Evolutionary conservation across 2,797 vertebrate genomes (phyloP).

Genomic region (Coranthus polyacanthus): DNA sequence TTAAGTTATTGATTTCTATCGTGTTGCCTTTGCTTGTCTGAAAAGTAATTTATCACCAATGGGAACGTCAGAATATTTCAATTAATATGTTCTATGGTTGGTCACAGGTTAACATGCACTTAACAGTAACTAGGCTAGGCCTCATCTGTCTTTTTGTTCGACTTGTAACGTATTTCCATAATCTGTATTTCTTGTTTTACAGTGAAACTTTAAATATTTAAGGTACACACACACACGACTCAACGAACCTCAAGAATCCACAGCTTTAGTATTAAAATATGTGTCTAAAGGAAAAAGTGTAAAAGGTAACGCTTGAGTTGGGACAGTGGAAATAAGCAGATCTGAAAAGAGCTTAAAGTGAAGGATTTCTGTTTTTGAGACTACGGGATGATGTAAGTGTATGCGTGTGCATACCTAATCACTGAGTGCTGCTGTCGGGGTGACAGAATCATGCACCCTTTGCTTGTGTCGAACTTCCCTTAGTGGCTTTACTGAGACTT

Average conservation of each 20-base stretch:
- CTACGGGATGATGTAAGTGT: constrained; percentile 24
- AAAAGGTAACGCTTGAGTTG: constrained; percentile 26
- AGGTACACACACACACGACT: constrained; percentile 50
- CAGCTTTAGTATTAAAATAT: constrained; percentile 59
- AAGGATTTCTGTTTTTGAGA: constrained; percentile 48
- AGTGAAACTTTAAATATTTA: constrained; percentile 32
- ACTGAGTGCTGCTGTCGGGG: constrained; percentile 51
- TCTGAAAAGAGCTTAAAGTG: constrained; percentile 45
- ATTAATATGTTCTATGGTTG: constrained; percentile 48
- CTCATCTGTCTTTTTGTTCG: constrained; percentile 19
- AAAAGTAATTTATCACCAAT: constrained; percentile 53
- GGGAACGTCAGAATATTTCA: constrained; percentile 50
- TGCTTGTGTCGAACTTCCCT: constrained; percentile 39
- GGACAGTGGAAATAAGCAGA: constrained; percentile 43
- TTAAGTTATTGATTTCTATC: constrained; percentile 79
- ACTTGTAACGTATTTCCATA: constrained; percentile 12
- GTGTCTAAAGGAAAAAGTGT: constrained; percentile 31
- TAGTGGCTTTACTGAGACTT: constrained; percentile 70
- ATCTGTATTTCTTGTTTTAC: constrained; percentile 45
- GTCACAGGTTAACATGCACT: constrained; percentile 57
- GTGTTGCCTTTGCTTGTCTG: constrained; percentile 68
- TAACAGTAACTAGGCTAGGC: constrained; percentile 43
- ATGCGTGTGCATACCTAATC: constrained; percentile 17
- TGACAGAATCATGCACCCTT: constrained; percentile 40
- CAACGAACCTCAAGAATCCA: constrained; percentile 36